These are phyloP conservation scores for Romanogobio albipinnatus DNA, from an alignment of 2,113 vertebrate species.

Conservation along the genomic window DNA sequence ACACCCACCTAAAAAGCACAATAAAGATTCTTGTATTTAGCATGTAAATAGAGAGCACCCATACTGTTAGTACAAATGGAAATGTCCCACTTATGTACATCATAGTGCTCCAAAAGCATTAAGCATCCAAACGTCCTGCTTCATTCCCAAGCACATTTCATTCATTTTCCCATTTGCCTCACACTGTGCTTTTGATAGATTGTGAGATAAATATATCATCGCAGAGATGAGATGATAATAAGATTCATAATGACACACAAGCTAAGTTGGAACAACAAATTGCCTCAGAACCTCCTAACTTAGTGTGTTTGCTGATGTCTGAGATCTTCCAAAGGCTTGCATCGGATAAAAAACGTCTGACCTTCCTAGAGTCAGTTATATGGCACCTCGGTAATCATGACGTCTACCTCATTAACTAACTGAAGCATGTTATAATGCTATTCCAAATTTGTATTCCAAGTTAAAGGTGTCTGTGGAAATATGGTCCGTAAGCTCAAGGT, in stretches of 20 bases:
- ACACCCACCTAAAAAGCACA: slow-evolving; percentile 8
- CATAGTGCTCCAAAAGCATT: slow-evolving; percentile 23
- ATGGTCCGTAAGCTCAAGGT: slow-evolving; percentile 34
- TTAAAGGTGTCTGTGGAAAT: slow-evolving; percentile 21
- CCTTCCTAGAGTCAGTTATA: slow-evolving; percentile 2
- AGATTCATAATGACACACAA: slow-evolving; percentile 29
- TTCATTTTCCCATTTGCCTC: slow-evolving; percentile 58
- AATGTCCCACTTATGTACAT: slow-evolving; percentile 52
- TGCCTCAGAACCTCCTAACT: background rate
- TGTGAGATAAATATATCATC: slow-evolving; percentile 45
- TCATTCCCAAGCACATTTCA: slow-evolving; percentile 22
- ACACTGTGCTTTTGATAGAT: slow-evolving; percentile 47
- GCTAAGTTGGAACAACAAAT: slow-evolving; percentile 20
- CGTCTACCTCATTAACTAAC: slow-evolving; percentile 19
- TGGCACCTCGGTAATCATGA: slow-evolving; percentile 11
- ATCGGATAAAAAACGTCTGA: background rate
- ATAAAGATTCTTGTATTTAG: slow-evolving; percentile 34
- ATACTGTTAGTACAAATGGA: slow-evolving; percentile 50
- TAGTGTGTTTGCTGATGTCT: background rate
- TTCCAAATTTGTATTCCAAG: slow-evolving; percentile 29
- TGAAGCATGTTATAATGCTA: slow-evolving; percentile 38
- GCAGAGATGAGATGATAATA: background rate
- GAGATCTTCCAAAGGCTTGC: background rate
- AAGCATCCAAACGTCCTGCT: background rate
- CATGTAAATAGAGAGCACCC: slow-evolving; percentile 41